These are phyloP conservation scores for Xiphorhynchus erythropygius DNA, from an alignment of 2,797 vertebrate genomes.

Conservation along the genomic window DNA sequence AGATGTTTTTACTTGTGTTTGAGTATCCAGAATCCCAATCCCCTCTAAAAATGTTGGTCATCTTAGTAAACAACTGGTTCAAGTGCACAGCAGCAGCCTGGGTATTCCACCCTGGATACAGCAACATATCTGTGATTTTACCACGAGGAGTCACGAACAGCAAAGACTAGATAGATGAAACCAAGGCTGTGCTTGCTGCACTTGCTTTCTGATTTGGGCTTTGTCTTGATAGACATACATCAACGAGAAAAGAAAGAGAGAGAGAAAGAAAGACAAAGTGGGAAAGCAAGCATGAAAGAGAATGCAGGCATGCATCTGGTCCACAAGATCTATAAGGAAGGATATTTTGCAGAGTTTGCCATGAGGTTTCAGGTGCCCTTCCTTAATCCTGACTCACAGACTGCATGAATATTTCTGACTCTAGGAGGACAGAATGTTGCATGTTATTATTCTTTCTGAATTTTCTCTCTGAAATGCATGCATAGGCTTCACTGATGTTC, in stretches of 20 bases:
- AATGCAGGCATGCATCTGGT: no score
- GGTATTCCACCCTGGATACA: not conserved
- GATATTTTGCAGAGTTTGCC: not conserved
- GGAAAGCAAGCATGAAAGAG: no score
- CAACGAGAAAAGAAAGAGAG: not conserved
- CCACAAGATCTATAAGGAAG: not conserved
- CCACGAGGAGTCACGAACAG: not conserved
- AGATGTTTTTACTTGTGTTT: not conserved
- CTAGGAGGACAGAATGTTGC: not conserved
- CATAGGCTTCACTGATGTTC: not conserved
- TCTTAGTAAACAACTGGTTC: not conserved
- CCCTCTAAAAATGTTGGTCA: not conserved
- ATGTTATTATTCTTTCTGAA: not conserved
- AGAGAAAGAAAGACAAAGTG: not conserved
- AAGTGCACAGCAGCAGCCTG: not conserved
- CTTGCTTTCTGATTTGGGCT: not conserved
- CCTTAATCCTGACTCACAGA: not conserved
- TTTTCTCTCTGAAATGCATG: not conserved
- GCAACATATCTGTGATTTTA: not conserved
- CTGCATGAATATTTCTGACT: not conserved
- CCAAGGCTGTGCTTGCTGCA: not conserved
- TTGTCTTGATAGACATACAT: not conserved
- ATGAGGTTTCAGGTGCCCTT: not conserved
- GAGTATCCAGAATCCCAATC: not conserved
- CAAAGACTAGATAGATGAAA: not conserved